A percentile compares a stretch with the other conserved stretches of the same genome.
These are phyloP conservation scores for Tribolium freemani DNA, from an alignment of 2,888 invertebrate genomes.

Conservation along the genomic window DNA sequence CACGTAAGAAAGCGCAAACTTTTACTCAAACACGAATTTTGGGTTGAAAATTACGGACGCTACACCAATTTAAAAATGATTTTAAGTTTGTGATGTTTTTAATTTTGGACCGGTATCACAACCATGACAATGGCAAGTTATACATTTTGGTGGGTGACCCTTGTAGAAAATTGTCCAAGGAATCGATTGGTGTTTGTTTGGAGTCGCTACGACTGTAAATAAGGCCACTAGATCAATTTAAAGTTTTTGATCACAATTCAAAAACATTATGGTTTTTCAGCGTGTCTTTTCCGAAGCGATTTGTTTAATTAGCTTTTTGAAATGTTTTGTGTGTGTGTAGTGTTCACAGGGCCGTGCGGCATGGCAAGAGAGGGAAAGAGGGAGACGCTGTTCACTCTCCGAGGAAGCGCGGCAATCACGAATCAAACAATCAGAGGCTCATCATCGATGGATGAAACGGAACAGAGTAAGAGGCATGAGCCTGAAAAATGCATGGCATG, in stretches of 20 bases:
- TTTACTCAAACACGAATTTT: no score
- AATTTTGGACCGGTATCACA: no score
- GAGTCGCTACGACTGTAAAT: background rate
- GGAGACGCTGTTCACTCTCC: constrained; percentile 77
- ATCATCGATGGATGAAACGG: constrained; percentile 87
- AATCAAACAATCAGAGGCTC: constrained; percentile 74
- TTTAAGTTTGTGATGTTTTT: background rate
- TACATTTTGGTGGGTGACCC: background rate
- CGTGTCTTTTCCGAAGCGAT: background rate
- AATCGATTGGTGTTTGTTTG: background rate
- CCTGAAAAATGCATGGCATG: constrained; percentile 6
- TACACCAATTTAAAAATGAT: background rate
- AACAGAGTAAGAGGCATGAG: constrained; percentile 77
- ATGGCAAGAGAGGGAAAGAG: constrained; percentile 80
- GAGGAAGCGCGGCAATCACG: constrained; percentile 76
- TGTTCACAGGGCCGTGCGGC: constrained; percentile 88
- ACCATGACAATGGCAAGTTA: no score
- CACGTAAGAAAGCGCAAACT: no score
- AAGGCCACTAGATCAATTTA: background rate
- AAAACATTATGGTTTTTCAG: background rate
- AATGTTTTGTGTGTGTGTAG: constrained; percentile 66
- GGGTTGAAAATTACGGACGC: background rate
- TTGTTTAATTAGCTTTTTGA: background rate
- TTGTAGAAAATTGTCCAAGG: background rate
- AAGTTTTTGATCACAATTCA: background rate